Conservation (phyloP, 2,888 invertebrate species). For the Harpagoxenus sublaevis region DNA sequence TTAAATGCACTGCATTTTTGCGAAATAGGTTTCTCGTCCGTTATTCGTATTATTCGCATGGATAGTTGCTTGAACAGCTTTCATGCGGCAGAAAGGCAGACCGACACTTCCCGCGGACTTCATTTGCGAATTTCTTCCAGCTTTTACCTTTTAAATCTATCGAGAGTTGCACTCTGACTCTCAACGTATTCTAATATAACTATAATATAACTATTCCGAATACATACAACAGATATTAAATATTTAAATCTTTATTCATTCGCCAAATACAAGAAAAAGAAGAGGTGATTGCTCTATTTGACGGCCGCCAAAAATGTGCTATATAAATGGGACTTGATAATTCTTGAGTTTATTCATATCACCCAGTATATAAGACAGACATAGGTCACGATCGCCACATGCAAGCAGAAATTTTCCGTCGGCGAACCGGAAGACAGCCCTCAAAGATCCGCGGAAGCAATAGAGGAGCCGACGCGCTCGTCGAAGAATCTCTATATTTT, state of each 20-base stretch:
- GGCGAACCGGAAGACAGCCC: neutral
- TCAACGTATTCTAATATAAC: neutral
- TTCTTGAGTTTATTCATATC: neutral
- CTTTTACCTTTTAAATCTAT: neutral
- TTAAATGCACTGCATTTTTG: neutral
- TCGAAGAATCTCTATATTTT: conserved; percentile 45
- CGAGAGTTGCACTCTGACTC: neutral
- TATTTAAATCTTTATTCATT: conserved; percentile 7
- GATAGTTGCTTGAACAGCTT: neutral
- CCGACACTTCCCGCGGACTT: conserved; percentile 16
- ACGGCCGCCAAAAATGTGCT: neutral
- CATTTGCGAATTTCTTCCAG: neutral
- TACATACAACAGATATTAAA: neutral
- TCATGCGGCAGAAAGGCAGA: neutral
- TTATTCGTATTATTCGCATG: conserved; percentile 13
- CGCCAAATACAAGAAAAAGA: neutral
- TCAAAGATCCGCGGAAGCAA: conserved; percentile 31
- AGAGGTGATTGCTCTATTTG: neutral
- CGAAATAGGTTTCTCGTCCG: neutral
- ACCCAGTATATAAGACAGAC: conserved; percentile 7
- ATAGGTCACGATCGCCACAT: conserved; percentile 19
- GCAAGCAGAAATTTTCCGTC: conserved; percentile 25
- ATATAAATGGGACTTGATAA: neutral
- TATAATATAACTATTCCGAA: neutral
- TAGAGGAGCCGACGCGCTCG: conserved; percentile 4